Evolutionary conservation across 2,888 invertebrate species (phyloP), one percentile per base, ranked within the genome.

Genomic region (Globia sparganii): DNA sequence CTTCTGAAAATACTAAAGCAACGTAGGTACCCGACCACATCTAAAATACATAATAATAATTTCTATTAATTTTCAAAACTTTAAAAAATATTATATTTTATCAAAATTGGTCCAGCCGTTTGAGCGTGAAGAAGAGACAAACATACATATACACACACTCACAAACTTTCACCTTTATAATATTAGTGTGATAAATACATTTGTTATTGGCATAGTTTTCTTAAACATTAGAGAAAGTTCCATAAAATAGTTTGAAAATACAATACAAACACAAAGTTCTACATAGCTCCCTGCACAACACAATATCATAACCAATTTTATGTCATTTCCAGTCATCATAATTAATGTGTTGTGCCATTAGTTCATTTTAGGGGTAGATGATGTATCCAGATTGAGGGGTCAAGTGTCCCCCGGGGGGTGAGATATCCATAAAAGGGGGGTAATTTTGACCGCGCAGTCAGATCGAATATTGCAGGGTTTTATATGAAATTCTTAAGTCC

Each of bases 381-480:
- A 96, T 96, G 96, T 95, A 91, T 95, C 93, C 93, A 96, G 96
- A 96, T 96, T 94, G 91, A 90, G 92, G 94, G 96, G 96, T 96
- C 96, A 96, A 96, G 96, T 96, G 96, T 96, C 95, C 95, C 95
- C 95, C 91, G 86, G 94, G 95, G 96, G 96, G 96, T 91, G 92
- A 93, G 96, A 96, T 95, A 95, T 95, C 93, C 96, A 96, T 96
- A 96, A 96, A 95, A 93, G 94, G 95, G 82, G 94, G 95, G 95
- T 93, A 94, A 95, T 94, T 95, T 94, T 95, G 94, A 94, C 96
- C 95, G 92, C 93, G 92, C 91, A 94, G 94, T 96, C 94, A 94
- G 96, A 96, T 96, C 89, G 92, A 95, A 95, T 96, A 95, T 91
- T 88, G 87, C 89, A 96, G 93, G 94, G 94, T 95, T 94, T 95